Percentiles rank a stretch among this genome's conserved stretches.
phyloP scores from a whole-genome alignment of 2,888 invertebrate genomes.

The Drosophila rubida region DNA sequence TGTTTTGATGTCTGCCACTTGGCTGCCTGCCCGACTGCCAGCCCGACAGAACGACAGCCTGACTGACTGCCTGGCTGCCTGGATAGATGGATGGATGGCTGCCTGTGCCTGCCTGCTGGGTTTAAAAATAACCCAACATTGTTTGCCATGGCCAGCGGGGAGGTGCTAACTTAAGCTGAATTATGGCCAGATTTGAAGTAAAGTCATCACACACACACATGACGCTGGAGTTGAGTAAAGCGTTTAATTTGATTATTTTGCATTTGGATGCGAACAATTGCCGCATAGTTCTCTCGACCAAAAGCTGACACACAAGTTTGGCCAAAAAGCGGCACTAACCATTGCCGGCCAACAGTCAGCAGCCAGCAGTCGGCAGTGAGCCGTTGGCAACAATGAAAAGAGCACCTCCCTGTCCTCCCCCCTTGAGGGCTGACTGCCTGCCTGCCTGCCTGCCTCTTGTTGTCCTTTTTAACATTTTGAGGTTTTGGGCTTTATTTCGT shows the following conservation, averaged over 20 bases:
- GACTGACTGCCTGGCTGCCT: slow-evolving; percentile 19
- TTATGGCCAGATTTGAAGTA: slow-evolving; percentile 46
- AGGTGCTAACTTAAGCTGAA: slow-evolving; percentile 42
- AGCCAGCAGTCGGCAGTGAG: slow-evolving; percentile 27
- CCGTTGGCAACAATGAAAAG: slow-evolving; percentile 3
- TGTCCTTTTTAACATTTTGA: slow-evolving; percentile 76
- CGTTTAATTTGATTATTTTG: slow-evolving; percentile 74
- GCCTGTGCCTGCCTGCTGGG: slow-evolving; percentile 29
- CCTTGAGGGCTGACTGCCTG: background rate
- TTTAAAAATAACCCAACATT: slow-evolving; percentile 37
- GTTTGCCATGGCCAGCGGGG: slow-evolving; percentile 10
- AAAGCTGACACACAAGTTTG: slow-evolving; percentile 59
- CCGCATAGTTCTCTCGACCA: slow-evolving; percentile 48
- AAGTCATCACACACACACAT: slow-evolving; percentile 10
- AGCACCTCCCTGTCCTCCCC: background rate
- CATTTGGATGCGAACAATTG: slow-evolving; percentile 46
- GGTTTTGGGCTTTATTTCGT: slow-evolving; percentile 76
- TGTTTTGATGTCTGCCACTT: slow-evolving; percentile 77
- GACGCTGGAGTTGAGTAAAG: slow-evolving; percentile 23
- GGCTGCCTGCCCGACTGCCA: slow-evolving; percentile 51
- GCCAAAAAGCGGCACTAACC: slow-evolving; percentile 40
- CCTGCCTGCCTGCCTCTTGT: slow-evolving; percentile 32
- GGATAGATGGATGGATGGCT: slow-evolving; percentile 2
- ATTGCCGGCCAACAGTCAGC: slow-evolving; percentile 26
- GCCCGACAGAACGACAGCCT: background rate